Percentiles rank a stretch among this genome's conserved stretches.
Evolutionary conservation across 2,888 invertebrate genomes (phyloP).

Genomic region (Clitarchus hookeri): DNA sequence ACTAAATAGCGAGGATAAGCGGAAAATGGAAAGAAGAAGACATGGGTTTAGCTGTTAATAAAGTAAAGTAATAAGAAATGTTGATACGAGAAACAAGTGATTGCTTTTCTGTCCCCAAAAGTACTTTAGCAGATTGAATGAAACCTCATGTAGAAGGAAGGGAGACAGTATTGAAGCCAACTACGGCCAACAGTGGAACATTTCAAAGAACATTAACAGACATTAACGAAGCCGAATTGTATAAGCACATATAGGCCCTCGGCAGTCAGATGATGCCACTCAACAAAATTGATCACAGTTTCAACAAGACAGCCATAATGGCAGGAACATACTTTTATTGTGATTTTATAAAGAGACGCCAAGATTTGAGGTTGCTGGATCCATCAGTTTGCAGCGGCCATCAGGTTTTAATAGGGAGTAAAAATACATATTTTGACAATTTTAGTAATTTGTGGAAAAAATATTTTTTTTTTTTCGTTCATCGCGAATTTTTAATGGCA

Average conservation of each 20-base stretch:
- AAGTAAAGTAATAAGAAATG: background rate
- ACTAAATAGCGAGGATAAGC: too few species aligned
- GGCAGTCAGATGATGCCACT: conserved; percentile 34
- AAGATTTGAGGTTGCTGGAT: conserved; percentile 20
- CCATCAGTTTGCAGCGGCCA: background rate
- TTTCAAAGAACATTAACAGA: conserved; percentile 29
- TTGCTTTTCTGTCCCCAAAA: conserved; percentile 22
- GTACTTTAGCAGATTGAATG: conserved; percentile 27
- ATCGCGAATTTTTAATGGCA: background rate
- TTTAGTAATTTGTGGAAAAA: background rate
- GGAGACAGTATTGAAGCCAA: background rate
- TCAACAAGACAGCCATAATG: conserved; percentile 38
- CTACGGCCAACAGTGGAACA: background rate
- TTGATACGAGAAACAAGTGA: background rate
- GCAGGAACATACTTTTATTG: conserved; percentile 40
- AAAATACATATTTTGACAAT: conserved; percentile 6
- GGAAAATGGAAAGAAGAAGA: too few species aligned
- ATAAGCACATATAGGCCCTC: conserved; percentile 27
- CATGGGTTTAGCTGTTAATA: background rate
- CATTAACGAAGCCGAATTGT: background rate
- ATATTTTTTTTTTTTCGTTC: conserved; percentile 6
- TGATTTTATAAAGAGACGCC: conserved; percentile 37
- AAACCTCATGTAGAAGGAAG: background rate
- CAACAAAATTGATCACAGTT: conserved; percentile 31
- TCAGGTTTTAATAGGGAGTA: conserved; percentile 39